Evolutionary conservation across 2,113 vertebrate genomes (phyloP).

Genomic region (Dasypus novemcinctus): DNA sequence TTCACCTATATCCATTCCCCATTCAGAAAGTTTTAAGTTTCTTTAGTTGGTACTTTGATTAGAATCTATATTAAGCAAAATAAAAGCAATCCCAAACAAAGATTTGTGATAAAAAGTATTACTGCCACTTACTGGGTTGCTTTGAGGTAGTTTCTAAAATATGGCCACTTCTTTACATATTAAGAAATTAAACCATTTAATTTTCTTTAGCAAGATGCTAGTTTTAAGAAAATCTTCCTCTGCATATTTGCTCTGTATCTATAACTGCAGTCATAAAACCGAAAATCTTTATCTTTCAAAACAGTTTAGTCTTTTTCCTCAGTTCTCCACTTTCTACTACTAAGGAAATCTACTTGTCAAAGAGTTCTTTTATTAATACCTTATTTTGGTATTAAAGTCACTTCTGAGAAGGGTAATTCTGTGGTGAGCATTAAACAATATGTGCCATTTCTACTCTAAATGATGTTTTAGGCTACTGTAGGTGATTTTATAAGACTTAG

Average conservation of each 20-base stretch:
- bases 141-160: slow-evolving; percentile 50
- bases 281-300: slow-evolving; percentile 29
- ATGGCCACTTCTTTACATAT: slow-evolving; percentile 12
- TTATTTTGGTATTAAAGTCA: slow-evolving; percentile 52
- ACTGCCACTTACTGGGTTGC: background rate
- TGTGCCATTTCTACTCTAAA: slow-evolving; percentile 7
- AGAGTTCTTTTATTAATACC: slow-evolving; percentile 38
- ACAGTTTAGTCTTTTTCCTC: slow-evolving; percentile 38
- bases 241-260: background rate
- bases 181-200: slow-evolving; percentile 40
- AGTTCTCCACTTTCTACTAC: slow-evolving; percentile 29
- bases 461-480: slow-evolving; percentile 36
- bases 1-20: too few relatives aligned
- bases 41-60: background rate
- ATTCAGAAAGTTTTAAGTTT: slow-evolving; percentile 11
- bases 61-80: background rate
- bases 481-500: slow-evolving; percentile 8
- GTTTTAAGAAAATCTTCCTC: slow-evolving; percentile 18
- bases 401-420: slow-evolving; percentile 8
- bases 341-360: slow-evolving; percentile 47
- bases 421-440: slow-evolving; percentile 9
- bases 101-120: slow-evolving; percentile 40
- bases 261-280: background rate
- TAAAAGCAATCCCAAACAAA: background rate
- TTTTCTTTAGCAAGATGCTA: slow-evolving; percentile 49